These are phyloP conservation scores for Zeugodacus cucurbitae DNA, from an alignment of 1,140 invertebrate species.

Conservation along the genomic window DNA sequence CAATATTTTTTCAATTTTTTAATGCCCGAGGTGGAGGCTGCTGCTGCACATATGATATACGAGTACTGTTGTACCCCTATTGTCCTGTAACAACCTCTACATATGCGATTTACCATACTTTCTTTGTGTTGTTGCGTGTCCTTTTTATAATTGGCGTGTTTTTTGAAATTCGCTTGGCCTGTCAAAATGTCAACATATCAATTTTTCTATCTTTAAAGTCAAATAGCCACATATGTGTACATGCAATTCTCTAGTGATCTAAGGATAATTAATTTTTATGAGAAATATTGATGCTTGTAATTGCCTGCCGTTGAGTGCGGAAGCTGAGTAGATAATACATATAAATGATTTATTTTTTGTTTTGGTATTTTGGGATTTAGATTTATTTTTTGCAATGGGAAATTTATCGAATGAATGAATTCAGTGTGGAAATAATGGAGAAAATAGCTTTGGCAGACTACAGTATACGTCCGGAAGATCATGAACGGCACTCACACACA, in stretches of 20 bases:
- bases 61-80: background rate
- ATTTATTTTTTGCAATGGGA: too few species aligned
- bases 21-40: background rate
- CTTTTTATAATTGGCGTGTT: slow-evolving; percentile 19
- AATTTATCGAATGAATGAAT: too few species aligned
- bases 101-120: background rate
- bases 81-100: background rate
- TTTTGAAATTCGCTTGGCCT: slow-evolving; percentile 24
- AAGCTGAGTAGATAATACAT: too few species aligned
- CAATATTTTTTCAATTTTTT: background rate
- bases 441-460: too few species aligned
- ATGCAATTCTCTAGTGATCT: background rate
- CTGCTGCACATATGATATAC: background rate
- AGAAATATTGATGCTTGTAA: background rate
- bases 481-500: too few species aligned
- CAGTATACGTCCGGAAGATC: too few species aligned
- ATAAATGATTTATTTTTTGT: too few species aligned
- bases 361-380: too few species aligned
- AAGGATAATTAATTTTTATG: slow-evolving; percentile 10
- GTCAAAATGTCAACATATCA: slow-evolving; percentile 37
- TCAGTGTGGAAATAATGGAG: too few species aligned
- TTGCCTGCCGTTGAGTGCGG: too few species aligned
- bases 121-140: background rate
- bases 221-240: background rate
- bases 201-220: slow-evolving; percentile 22